Evolutionary conservation across 2,888 invertebrate species (phyloP).

Genomic region (Eudemis profundana): DNA sequence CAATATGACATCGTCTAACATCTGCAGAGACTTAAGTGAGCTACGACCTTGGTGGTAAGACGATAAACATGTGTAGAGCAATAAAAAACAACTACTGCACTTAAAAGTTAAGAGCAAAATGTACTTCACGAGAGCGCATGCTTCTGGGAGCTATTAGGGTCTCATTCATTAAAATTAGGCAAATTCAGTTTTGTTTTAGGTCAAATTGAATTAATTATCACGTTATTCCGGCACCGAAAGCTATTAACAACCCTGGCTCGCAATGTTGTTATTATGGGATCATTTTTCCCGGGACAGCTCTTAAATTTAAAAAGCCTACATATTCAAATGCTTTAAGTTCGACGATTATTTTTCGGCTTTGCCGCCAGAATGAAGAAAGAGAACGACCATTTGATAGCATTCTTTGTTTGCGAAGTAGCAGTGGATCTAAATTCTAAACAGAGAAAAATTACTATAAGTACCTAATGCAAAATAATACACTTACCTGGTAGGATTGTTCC

Average conservation of each 20-base stretch:
- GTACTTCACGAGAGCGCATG: constrained; percentile 5
- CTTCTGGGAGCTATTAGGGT: neutral
- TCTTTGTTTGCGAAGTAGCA: neutral
- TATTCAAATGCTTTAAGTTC: no score
- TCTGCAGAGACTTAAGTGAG: constrained; percentile 23
- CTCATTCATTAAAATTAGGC: constrained; percentile 2
- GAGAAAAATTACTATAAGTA: neutral
- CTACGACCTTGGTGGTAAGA: constrained; percentile 25
- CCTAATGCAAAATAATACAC: neutral
- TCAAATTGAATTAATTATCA: constrained; percentile 1
- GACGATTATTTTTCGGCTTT: no score
- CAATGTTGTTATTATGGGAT: neutral
- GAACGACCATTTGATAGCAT: neutral
- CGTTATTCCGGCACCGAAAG: neutral
- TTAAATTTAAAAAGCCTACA: neutral
- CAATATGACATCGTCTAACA: constrained; percentile 33
- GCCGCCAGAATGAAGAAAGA: no score
- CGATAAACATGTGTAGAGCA: constrained; percentile 20
- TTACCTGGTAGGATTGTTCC: neutral
- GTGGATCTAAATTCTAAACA: neutral
- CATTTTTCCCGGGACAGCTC: neutral
- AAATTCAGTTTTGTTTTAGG: neutral
- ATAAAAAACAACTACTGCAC: constrained; percentile 11
- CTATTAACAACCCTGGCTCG: neutral
- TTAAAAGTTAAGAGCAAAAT: constrained; percentile 1